Conservation (phyloP, 2,113 vertebrate species). For the Phocoena phocoena region DNA sequence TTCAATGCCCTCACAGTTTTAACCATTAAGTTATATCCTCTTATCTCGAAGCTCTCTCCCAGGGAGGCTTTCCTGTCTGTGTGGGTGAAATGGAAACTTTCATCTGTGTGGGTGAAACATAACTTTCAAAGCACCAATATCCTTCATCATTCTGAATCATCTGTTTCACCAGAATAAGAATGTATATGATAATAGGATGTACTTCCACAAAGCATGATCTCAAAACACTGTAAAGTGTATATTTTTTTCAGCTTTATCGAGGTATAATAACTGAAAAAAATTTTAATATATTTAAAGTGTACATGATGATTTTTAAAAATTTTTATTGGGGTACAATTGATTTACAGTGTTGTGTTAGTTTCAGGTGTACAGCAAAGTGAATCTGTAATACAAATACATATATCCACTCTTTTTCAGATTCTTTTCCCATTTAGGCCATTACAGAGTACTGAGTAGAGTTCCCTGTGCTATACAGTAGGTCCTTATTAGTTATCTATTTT, state of each 20-base stretch:
- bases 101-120: background rate
- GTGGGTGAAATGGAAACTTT: background rate
- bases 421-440: too few relatives aligned
- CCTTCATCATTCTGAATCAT: slow-evolving; percentile 29
- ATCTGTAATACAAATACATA: too few relatives aligned
- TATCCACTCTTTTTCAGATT: too few relatives aligned
- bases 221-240: background rate
- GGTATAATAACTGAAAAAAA: background rate
- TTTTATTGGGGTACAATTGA: too few relatives aligned
- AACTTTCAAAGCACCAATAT: slow-evolving; percentile 1
- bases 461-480: too few relatives aligned
- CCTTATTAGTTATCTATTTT: too few relatives aligned
- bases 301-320: background rate
- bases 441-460: too few relatives aligned
- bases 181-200: background rate
- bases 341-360: too few relatives aligned
- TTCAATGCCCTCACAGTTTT: background rate
- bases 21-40: slow-evolving; percentile 38
- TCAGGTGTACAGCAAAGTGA: too few relatives aligned
- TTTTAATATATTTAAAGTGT: background rate
- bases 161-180: slow-evolving; percentile 10
- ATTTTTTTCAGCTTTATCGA: background rate
- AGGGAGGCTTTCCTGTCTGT: background rate
- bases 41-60: slow-evolving; percentile 14
- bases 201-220: background rate